Percentiles rank a stretch among this genome's conserved stretches.
Evolutionary conservation across 2,888 invertebrate genomes (phyloP).

Genomic region (Perithous albicinctus): DNA sequence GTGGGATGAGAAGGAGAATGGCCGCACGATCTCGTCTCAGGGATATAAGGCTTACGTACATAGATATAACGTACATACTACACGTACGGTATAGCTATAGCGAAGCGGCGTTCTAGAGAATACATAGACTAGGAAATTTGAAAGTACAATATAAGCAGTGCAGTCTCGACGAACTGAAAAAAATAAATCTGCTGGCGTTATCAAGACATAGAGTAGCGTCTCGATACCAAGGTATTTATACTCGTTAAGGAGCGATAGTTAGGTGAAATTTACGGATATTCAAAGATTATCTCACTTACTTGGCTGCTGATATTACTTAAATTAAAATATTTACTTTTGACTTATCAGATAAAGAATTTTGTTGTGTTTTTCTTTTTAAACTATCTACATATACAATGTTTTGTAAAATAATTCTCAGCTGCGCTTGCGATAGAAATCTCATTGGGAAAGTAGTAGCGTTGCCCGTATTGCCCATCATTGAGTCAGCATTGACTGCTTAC

Average conservation of each 20-base stretch:
- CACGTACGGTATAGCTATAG: constrained; percentile 35
- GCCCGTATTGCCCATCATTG: too few relatives aligned
- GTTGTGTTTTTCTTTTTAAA: neutral
- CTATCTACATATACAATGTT: neutral
- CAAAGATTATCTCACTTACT: too few relatives aligned
- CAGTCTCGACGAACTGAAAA: neutral
- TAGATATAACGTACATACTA: constrained; percentile 25
- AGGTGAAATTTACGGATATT: too few relatives aligned
- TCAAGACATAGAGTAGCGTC: too few relatives aligned
- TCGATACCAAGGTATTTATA: too few relatives aligned
- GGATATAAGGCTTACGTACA: constrained; percentile 48
- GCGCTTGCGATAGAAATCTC: neutral
- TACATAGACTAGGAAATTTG: neutral
- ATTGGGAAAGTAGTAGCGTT: too few relatives aligned
- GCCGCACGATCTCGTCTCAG: constrained; percentile 41
- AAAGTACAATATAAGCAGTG: neutral
- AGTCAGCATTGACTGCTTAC: neutral
- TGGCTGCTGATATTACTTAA: too few relatives aligned
- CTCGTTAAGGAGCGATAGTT: too few relatives aligned
- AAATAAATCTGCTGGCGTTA: neutral
- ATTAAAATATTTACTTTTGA: too few relatives aligned
- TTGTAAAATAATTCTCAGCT: neutral
- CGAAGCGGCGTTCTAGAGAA: neutral
- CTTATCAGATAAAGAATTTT: neutral
- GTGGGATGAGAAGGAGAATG: constrained; percentile 32